These are phyloP conservation scores for Campaea margaritaria DNA, from an alignment of 2,888 invertebrate genomes.

Conservation along the genomic window DNA sequence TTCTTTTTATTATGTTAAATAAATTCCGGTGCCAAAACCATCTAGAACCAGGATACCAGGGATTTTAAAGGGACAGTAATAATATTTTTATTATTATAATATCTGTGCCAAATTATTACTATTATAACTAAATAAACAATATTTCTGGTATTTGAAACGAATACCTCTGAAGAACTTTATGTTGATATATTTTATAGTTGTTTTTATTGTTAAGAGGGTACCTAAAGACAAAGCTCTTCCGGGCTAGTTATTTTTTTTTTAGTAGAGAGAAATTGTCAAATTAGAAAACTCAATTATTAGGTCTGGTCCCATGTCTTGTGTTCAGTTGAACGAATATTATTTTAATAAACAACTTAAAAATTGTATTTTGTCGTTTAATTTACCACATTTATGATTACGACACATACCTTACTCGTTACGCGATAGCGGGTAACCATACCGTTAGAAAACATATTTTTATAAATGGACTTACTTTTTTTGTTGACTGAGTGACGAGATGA, in stretches of 20 bases:
- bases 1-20: slow-evolving; percentile 47
- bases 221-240: slow-evolving; percentile 67
- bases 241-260: slow-evolving; percentile 68
- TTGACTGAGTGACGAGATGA: no score
- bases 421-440: no score
- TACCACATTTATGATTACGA: slow-evolving; percentile 12
- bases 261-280: slow-evolving; percentile 77
- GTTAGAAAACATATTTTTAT: no score
- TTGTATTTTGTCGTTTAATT: slow-evolving; percentile 66
- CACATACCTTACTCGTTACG: no score
- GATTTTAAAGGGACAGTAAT: slow-evolving; percentile 37
- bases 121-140: slow-evolving; percentile 47
- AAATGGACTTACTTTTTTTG: no score
- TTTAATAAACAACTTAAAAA: slow-evolving; percentile 84
- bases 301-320: slow-evolving; percentile 82
- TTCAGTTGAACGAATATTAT: slow-evolving; percentile 85
- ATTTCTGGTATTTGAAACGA: slow-evolving; percentile 44
- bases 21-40: slow-evolving; percentile 72
- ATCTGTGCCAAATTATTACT: slow-evolving; percentile 78
- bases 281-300: slow-evolving; percentile 81
- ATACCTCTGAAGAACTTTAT: slow-evolving; percentile 74
- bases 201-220: slow-evolving; percentile 83
- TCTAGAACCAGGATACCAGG: slow-evolving; percentile 66
- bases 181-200: slow-evolving; percentile 85
- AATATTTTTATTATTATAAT: slow-evolving; percentile 49